Conservation (phyloP, 2,888 invertebrate species). For the Spisula subtruncata region DNA sequence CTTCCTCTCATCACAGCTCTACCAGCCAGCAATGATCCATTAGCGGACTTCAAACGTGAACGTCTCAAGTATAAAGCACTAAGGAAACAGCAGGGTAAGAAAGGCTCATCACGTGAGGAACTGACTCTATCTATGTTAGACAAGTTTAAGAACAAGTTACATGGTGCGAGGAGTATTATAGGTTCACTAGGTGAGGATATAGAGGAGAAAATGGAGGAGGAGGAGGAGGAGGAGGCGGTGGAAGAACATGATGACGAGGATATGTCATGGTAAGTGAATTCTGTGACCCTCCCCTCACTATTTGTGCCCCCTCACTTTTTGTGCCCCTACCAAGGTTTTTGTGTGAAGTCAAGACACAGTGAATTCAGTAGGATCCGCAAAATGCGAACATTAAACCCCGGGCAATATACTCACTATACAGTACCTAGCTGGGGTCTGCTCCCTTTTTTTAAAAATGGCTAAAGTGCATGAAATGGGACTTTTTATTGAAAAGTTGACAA, state of each 20-base stretch:
- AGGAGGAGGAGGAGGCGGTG: conserved; percentile 67
- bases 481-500: too few species aligned
- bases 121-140: conserved; percentile 93
- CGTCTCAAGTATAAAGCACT: conserved; percentile 83
- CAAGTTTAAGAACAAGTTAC: conserved; percentile 94
- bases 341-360: too few species aligned
- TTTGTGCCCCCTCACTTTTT: too few species aligned
- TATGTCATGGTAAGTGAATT: conserved; percentile 85
- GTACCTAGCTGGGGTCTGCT: too few species aligned
- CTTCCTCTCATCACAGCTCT: conserved; percentile 50
- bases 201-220: conserved; percentile 87
- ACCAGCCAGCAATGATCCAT: conserved; percentile 72
- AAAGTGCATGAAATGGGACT: too few species aligned
- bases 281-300: too few species aligned
- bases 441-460: too few species aligned
- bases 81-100: conserved; percentile 79
- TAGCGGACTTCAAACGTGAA: conserved; percentile 83
- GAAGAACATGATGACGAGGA: conserved; percentile 83
- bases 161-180: conserved; percentile 89
- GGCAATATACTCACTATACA: too few species aligned
- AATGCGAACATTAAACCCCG: too few species aligned
- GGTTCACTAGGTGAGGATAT: conserved; percentile 88
- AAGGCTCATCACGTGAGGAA: conserved; percentile 83
- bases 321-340: too few species aligned
- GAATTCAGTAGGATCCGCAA: too few species aligned